A percentile compares a stretch with the other conserved stretches of the same genome.
phyloP scores from a whole-genome alignment of 2,113 vertebrate species.

The Sinocyclocheilus grahami region DNA sequence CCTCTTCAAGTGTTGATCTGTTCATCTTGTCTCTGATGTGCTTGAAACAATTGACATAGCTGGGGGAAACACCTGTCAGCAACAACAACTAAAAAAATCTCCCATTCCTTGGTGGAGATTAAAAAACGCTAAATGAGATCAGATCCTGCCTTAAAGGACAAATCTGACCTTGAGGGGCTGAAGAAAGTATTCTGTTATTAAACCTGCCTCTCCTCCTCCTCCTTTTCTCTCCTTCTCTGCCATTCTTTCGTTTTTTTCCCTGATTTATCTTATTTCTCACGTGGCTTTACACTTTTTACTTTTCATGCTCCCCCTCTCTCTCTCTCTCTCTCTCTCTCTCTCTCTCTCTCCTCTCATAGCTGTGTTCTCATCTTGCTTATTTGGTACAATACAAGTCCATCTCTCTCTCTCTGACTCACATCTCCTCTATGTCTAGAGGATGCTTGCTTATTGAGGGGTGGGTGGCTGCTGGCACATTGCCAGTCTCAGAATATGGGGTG shows the following conservation, averaged over 20 bases:
- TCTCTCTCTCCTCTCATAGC: background rate
- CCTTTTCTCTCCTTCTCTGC: background rate
- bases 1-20: constrained; percentile 35
- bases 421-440: constrained; percentile 49
- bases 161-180: constrained; percentile 19
- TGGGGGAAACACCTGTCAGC: constrained; percentile 28
- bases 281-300: background rate
- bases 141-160: constrained; percentile 11
- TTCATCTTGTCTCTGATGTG: constrained; percentile 43
- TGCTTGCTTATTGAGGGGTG: constrained; percentile 38
- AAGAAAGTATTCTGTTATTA: constrained; percentile 30
- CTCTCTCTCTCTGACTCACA: constrained; percentile 39
- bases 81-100: constrained; percentile 15
- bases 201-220: background rate
- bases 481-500: constrained; percentile 39
- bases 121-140: constrained; percentile 46
- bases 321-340: background rate
- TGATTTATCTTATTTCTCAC: background rate
- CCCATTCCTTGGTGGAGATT: constrained; percentile 45
- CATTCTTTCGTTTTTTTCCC: background rate
- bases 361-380: background rate
- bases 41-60: constrained; percentile 42
- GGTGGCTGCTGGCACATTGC: constrained; percentile 42
- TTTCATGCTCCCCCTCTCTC: background rate
- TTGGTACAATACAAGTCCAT: background rate